Percentiles rank a stretch among this genome's conserved stretches.
These are phyloP conservation scores for Pseudolycoriella hygida DNA, from an alignment of 2,888 invertebrate species.

Conservation along the genomic window DNA sequence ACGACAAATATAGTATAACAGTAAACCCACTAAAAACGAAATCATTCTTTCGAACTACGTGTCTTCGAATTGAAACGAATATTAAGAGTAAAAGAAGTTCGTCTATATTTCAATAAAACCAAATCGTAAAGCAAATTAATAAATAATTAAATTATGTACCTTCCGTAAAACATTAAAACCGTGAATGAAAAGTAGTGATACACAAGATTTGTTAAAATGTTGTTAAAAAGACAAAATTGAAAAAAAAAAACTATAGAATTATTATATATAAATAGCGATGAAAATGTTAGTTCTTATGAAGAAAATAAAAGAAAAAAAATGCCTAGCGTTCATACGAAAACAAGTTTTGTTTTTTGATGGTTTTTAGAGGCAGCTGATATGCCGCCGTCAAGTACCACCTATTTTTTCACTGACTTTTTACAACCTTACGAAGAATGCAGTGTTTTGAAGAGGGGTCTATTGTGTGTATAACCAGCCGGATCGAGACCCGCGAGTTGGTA, in stretches of 20 bases:
- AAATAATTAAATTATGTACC: not conserved
- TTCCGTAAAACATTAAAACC: not conserved
- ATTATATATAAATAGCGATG: too few relatives aligned
- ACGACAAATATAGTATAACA: not conserved
- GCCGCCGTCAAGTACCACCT: too few relatives aligned
- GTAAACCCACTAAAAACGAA: not conserved
- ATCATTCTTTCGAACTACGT: not conserved
- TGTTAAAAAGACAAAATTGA: not conserved
- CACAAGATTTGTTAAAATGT: not conserved
- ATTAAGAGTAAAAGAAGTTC: too few relatives aligned
- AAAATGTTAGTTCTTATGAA: not conserved
- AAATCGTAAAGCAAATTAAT: not conserved
- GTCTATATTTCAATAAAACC: too few relatives aligned
- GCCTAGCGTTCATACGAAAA: conserved; percentile 1
- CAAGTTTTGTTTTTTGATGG: too few relatives aligned
- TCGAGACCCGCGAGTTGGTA: too few relatives aligned
- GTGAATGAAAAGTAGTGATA: not conserved
- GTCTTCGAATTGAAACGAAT: too few relatives aligned
- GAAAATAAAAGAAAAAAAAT: not conserved
- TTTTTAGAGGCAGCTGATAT: too few relatives aligned
- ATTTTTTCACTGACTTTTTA: too few relatives aligned
- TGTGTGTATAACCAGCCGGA: too few relatives aligned
- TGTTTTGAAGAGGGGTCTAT: too few relatives aligned
- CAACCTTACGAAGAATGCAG: too few relatives aligned
- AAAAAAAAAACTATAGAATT: not conserved